Base-by-base conservation (phyloP, 1,140 invertebrate species). In the Lepidotrigona ventralis region DNA sequence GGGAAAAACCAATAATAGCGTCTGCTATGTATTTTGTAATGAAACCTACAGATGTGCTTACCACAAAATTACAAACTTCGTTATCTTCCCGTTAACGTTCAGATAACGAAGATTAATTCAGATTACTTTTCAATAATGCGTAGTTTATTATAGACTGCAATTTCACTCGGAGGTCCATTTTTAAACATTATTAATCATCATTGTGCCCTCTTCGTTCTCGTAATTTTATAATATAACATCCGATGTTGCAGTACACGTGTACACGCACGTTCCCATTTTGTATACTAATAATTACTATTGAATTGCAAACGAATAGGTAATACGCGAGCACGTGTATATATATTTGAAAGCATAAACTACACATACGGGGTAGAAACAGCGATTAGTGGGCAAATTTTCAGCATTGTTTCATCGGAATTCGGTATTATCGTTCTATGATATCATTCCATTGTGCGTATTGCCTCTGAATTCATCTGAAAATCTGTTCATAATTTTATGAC, bases 361-460 rank as follows among this genome's bases (percentile, higher is more conserved):
- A 56, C 53, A 21, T 79, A 81, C 81, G 74, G 68, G 80, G 64
- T 85, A 89, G 80, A 74, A 87, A 88, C 86, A 79, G 68, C 88
- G 86, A 88, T 90, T 79, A 86, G 87, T 90, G 81, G 85, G 69
- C 60, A 86, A 71, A 71, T 76, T 60, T 76, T 76, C 74, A 23
- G 39, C 74, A 76, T 76, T 76, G 60, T 64, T 76, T 76, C 74
- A 46, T 64, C 51, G 74, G 56, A 76, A 74, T 74, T 74, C 53
- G 53, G 72, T 54, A 33, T 58, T 54, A 58, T 33, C 26, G 26
- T 54, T 58, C 72, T 58, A 58, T 58, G 58, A 56, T 21, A 74
- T 26, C 19, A 6, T 74, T 29, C 29, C 53, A 74, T 39, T 29
- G n/a, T 23, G n/a, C 72, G 26, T 21, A 17, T 39, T 58, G n/a